Base-by-base conservation (phyloP, 2,113 vertebrate species). In the Rhinolophus ferrumequinum region DNA sequence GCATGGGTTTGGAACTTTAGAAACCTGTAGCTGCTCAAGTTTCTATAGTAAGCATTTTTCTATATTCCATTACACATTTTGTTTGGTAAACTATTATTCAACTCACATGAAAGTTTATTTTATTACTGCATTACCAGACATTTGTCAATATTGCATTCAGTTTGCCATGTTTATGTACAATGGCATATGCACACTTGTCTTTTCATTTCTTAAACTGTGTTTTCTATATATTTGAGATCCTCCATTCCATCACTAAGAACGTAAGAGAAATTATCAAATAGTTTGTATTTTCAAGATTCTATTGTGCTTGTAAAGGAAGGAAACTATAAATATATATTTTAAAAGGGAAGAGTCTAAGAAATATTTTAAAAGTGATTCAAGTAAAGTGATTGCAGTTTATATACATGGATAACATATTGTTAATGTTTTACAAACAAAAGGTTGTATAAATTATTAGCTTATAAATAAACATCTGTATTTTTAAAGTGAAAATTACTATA, bases 161-260 rank as follows among this genome's bases (percentile, higher is more conserved):
- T 87, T 95, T 93, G 18, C 22, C 30, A 16, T 67, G 5, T 77
- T 30, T 93, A 80, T 90, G 15, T 0, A 33, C 64, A 88, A 12
- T 52, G 30, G 12, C 33, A 70, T 41, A 86, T 76, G 62, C 47
- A 0, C n/a, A 93, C 75, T 52, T 87, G 6, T 73, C 1, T 64
- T 96, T 93, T n/a, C 0, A 96, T 96, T 93, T 98, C 82, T 58
- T 16, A 6, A 87, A 21, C 1, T 95, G 88, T 92, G 26, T 58
- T 96, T 66, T 67, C 9, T 92, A 8, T 79, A 91, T 72, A 81
- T 94, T 90, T 94, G 56, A 94, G 4, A 54, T 10, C 1, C 1
- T 16, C 64, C 24, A 75, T 16, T 44, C 90, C 14, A 38, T 66
- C 13, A 84, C 12, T 13, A 90, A 80, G 9, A 90, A 89, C 21